Base-by-base conservation (phyloP, 2,888 invertebrate genomes). In the Tetheella fluctuosa region DNA sequence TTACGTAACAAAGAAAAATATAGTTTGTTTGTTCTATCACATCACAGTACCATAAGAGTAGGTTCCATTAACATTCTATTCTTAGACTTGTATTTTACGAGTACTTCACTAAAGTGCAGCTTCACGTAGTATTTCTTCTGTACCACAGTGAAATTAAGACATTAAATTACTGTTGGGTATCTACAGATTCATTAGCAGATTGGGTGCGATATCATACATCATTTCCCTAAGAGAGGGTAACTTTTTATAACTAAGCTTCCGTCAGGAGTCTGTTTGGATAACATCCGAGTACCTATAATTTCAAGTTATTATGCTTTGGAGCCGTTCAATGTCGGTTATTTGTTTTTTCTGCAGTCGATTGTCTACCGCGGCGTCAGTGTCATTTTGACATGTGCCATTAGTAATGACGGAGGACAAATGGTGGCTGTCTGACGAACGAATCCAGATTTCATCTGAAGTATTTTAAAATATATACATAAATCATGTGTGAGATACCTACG, bases 311-410 rank as follows among this genome's bases (percentile, higher is more conserved):
- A 69, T 72, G 64, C 34, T 34, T 60, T 62, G 62, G 60, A 52
- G 64, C 73, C 69, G 70, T 68, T 68, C 65, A 65, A 70, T 68
- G 61, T 67, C 62, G 64, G 20, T n/a, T 39, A 39, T 39, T 39
- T 20, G n/a, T 74, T 78, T 79, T 80, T 81, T 76, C 65, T 70
- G 69, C 60, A 48, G 61, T 64, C 75, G 72, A 83, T 83, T 83
- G 83, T 81, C 69, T 75, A 71, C 65, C 56, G 58, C 61, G 64
- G 64, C 62, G 59, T 64, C 58, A 64, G 57, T 60, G 74, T 74
- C 76, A 73, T 58, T 74, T 73, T 83, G 85, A 85, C 86, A 88
- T 83, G 77, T 71, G 76, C 70, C 77, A 85, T 85, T 85, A 80
- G 81, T 80, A 77, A 75, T 77, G 80, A 81, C 74, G 73, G 70